phyloP scores from a whole-genome alignment of 2,113 vertebrate species.

The Dipodomys ordii region DNA sequence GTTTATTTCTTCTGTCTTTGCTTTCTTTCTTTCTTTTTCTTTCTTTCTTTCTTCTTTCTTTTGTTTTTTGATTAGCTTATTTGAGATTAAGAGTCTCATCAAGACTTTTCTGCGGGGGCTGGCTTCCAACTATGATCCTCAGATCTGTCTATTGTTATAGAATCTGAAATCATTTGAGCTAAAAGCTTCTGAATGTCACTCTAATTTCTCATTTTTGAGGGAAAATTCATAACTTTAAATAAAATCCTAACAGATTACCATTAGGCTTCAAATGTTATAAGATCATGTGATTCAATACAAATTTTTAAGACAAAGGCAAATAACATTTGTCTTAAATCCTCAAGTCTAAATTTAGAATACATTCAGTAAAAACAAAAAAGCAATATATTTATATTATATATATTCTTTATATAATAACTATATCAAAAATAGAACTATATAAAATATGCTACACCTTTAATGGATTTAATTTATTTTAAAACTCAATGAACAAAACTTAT shows the following conservation, averaged over 20 bases:
- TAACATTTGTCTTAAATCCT: background rate
- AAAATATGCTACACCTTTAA: background rate
- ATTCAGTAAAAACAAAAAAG: background rate
- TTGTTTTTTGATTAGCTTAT: too few species aligned
- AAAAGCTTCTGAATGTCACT: background rate
- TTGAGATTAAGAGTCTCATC: too few species aligned
- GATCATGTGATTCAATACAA: background rate
- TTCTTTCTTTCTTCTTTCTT: too few species aligned
- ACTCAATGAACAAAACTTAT: background rate
- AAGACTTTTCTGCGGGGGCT: too few species aligned
- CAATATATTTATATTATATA: background rate
- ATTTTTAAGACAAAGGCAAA: slow-evolving; percentile 6
- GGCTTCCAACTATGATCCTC: too few species aligned
- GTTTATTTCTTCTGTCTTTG: too few species aligned
- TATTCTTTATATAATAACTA: background rate
- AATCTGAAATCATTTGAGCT: background rate
- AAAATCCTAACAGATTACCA: background rate
- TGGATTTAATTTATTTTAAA: background rate
- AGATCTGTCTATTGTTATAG: background rate
- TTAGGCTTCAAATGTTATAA: background rate
- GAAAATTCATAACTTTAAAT: background rate
- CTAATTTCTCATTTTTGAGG: background rate
- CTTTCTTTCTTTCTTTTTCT: too few species aligned
- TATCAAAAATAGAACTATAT: background rate
- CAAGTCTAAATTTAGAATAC: background rate